Evolutionary conservation across 2,113 vertebrate species (phyloP), one percentile per base, ranked within the genome.

Genomic region (Clupea harengus): DNA sequence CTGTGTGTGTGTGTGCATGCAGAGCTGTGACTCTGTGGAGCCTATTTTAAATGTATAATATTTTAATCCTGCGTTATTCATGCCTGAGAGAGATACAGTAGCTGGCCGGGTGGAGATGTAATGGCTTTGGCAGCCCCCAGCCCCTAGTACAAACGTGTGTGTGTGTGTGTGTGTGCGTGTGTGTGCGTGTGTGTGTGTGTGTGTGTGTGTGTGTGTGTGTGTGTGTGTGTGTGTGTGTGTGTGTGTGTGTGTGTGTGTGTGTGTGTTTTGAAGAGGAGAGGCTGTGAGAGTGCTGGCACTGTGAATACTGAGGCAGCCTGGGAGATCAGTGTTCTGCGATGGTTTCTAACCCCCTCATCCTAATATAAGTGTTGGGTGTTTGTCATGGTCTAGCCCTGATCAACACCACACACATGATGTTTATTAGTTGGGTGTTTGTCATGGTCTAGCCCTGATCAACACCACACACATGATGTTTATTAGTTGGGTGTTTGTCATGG

Each of bases 1-100:
- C 25, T 28, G 25, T 28, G 64, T 28, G 64, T 28, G 64, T 28
- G 64, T 11, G n/a, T 9, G 64, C 1, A n/a, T 11, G 64, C 6
- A 67, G 60, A 67, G 60, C 57, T 64, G 20, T n/a, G 20, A 9
- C 22, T 54, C 8, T n/a, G 57, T 64, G 46, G 60, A 78, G 86
- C 57, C 11, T 20, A 28, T 81, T 81, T 85, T 84, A 84, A 85
- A 84, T 54, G 22, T 22, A 72, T 81, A 83, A 46, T 49, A 64
- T 83, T 82, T 85, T 88, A 46, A 8, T 84, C 52, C 44, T 49
- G 39, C 20, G 75, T 89, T 87, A 85, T 89, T 85, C 82, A 87
- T 17, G 18, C 13, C 20, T 60, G 17, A 57, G 25, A 80, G 4
- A 39, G 32, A 60, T 49, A n/a, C n/a, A n/a, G n/a, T n/a, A 54